These are phyloP conservation scores for Hydraecia micacea DNA, from an alignment of 2,888 invertebrate species.

Conservation along the genomic window DNA sequence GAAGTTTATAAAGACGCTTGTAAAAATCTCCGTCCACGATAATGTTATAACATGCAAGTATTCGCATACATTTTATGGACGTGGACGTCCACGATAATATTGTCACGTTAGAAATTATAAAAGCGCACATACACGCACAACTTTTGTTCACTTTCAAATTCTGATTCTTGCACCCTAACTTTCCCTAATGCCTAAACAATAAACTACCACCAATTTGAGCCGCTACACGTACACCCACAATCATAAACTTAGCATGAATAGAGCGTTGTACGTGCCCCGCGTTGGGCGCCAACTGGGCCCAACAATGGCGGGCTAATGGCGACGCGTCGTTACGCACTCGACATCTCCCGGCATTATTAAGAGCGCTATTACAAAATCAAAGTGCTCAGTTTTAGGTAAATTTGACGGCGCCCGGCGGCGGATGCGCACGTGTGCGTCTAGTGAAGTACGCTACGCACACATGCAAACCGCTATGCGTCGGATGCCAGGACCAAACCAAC, in stretches of 20 bases:
- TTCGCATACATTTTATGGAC: neutral
- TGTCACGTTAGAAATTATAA: neutral
- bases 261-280: conserved; percentile 69
- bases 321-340: conserved; percentile 80
- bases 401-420: too few species aligned
- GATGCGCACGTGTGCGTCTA: too few species aligned
- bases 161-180: neutral
- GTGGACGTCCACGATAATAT: neutral
- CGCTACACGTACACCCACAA: conserved; percentile 30
- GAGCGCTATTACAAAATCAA: too few species aligned
- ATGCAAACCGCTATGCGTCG: too few species aligned
- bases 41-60: neutral
- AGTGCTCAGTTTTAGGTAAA: too few species aligned
- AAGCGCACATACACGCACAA: neutral
- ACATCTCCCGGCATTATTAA: conserved; percentile 64
- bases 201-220: conserved; percentile 12
- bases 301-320: conserved; percentile 85
- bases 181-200: conserved; percentile 14
- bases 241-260: conserved; percentile 55
- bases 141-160: neutral
- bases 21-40: neutral
- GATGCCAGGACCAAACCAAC: too few species aligned
- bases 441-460: too few species aligned
- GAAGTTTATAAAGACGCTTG: too few species aligned
- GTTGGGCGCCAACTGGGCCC: conserved; percentile 77